Evolutionary conservation across 2,797 vertebrate species (phyloP), one percentile per base, ranked within the genome.

Genomic region (Scolopax bukidnonensis): DNA sequence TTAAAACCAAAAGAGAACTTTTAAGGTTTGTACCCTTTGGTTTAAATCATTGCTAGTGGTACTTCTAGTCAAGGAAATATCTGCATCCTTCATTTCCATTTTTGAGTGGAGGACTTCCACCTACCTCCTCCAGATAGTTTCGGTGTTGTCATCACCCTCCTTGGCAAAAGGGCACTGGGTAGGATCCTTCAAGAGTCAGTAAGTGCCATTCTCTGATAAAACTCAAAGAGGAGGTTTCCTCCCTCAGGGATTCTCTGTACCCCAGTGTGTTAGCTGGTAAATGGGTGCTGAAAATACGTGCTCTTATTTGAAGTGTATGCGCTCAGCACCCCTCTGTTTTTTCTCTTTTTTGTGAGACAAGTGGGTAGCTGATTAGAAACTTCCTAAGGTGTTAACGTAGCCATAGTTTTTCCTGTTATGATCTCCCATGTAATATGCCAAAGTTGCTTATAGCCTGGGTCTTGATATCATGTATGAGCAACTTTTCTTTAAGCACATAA

Each of bases 21-120:
- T 5, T 27, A 24, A 67, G 13, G 28, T 63, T 92, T 89, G 18
- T 91, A 67, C 64, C 50, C 27, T 80, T 48, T 45, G 32, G 25
- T 93, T 86, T 40, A 93, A 93, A 47, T 84, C 27, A 30, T 80
- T 41, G 8, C 59, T 74, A 11, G 36, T 67, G 65, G 48, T 89
- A 41, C 76, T 91, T 93, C 57, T 40, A 93, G 89, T 85, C 48
- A 50, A 92, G 79, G 85, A 92, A 93, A 68, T 65, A 43, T 91
- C 60, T 82, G 27, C 43, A 33, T 90, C 82, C 83, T 85, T 82
- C 23, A 48, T 78, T 91, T 90, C 47, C 51, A 48, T 73, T 85
- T 91, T 43, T 93, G 38, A 79, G 57, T 47, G 30, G 61, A 92
- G 73, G 17, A 27, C 54, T 94, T 93, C 73, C 61, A 83, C 65